Base-by-base conservation (phyloP, 2,888 invertebrate genomes). In the Adelognathus sp. region DNA sequence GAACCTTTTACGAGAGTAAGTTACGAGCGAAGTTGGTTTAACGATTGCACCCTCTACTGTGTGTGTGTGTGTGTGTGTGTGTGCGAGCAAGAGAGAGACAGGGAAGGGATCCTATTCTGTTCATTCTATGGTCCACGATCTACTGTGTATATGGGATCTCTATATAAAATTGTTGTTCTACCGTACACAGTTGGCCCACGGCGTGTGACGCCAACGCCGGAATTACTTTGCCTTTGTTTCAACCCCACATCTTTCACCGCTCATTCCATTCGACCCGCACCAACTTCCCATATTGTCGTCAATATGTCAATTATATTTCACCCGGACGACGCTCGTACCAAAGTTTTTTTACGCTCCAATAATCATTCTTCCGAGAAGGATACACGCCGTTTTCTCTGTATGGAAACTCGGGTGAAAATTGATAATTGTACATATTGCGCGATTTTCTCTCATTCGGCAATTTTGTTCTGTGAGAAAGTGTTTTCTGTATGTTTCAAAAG, bases 21-120 rank as follows among this genome's bases (percentile, higher is more conserved):
- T 84, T 84, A 85, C 82, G 82, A 72, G 46, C 66, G 27, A 84
- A 82, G 78, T 83, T 81, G 77, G 76, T 80, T 85, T 81, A 85
- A 84, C 81, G 79, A 82, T 82, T 79, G 69, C 61, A 66, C 73
- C 71, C n/a, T n/a, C n/a, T 33, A 69, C 67, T 66, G 70, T 66
- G 58, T 67, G 66, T 66, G 39, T 39, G 39, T 50, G 27, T 14
- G 27, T 66, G 24, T 11, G 29, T n/a, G 50, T 21, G n/a, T n/a
- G n/a, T n/a, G n/a, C n/a, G n/a, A n/a, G n/a, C n/a, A n/a, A n/a
- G n/a, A n/a, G n/a, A n/a, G n/a, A n/a, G n/a, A n/a, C n/a, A n/a
- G n/a, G n/a, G n/a, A 18, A 2, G 9, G 27, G 14, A 21, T 2
- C 36, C 52, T 52, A 3, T 50, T 36, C 66, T 11, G 52, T 66